Evolutionary conservation across 2,888 invertebrate genomes (phyloP), one percentile per base, ranked within the genome.

Genomic region (Mesorhabditis spiculigera): DNA sequence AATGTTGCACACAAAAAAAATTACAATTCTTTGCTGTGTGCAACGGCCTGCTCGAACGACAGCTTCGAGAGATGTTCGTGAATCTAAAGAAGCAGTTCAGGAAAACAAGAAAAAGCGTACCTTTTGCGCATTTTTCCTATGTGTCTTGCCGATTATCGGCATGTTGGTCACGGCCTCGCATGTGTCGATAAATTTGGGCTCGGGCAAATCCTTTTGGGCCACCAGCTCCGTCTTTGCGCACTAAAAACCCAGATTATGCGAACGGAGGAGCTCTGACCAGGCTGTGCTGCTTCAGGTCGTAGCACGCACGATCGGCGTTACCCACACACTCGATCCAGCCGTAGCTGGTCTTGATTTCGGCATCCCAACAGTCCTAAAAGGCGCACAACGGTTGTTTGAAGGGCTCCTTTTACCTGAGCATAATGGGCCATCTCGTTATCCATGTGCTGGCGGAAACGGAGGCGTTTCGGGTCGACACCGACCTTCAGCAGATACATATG

Each of bases 401-500:
- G 6, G 13, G 4, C 13, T 13, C 42, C 8, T 13, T 61, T 16
- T 42, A 79, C 79, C 73, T 83, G 75, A 43, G 98, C 98, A 87
- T 99, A 99, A 88, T 99, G 98, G 77, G 98, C 98, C 98, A 99
- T 99, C 89, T 99, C 98, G 88, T 98, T 99, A 73, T 92, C 90
- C 93, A 99, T 93, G 86, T 99, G 98, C 86, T 99, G 98, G 45
- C 98, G 91, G 88, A 99, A 99, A 63, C 98, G 90, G 69, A 99
- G 87, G 81, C 92, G 91, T 66, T 90, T 90, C 0, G 92, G 89
- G 83, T 94, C 92, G 69, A 99, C 91, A 63, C 98, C 98, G 75
- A 94, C 87, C 85, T 91, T 92, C 65, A 92, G 85, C 83, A 99
- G 88, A 87, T 95, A 99, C 85, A 91, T 88, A 85, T 95, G 92